Evolutionary conservation across 2,797 vertebrate genomes (phyloP).

Genomic region (Spinus pinus): DNA sequence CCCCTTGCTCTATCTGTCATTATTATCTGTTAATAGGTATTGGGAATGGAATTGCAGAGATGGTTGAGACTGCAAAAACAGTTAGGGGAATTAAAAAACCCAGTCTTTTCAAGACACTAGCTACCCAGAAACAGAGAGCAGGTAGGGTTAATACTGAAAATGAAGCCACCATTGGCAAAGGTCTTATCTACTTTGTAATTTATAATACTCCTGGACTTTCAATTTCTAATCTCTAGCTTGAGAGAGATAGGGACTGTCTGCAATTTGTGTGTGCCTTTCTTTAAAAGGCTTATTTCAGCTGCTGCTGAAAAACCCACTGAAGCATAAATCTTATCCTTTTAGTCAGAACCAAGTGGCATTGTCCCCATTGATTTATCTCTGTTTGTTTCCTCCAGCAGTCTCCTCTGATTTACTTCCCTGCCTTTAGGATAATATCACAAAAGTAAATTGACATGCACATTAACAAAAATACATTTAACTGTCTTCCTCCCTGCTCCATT

Average conservation of each 20-base stretch:
- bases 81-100: rapidly evolving
- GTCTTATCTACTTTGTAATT: not conserved
- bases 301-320: not conserved
- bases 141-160: not conserved
- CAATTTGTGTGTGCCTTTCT: constrained; percentile 14
- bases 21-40: not conserved
- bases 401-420: constrained; percentile 1
- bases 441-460: not conserved
- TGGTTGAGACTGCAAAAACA: not conserved
- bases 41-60: not conserved
- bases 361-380: constrained; percentile 1
- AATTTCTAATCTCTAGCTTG: not conserved
- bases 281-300: constrained; percentile 24
- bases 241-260: not conserved
- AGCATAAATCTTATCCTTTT: constrained; percentile 24
- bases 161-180: not conserved
- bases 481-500: not conserved
- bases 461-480: constrained; percentile 1
- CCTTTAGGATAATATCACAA: not conserved
- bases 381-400: not conserved
- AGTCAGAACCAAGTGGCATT: not conserved
- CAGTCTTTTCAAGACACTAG: not conserved
- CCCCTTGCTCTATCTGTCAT: not conserved
- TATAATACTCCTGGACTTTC: not conserved
- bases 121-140: not conserved